These are phyloP conservation scores for Rana temporaria DNA, from an alignment of 2,113 vertebrate genomes.

Conservation along the genomic window DNA sequence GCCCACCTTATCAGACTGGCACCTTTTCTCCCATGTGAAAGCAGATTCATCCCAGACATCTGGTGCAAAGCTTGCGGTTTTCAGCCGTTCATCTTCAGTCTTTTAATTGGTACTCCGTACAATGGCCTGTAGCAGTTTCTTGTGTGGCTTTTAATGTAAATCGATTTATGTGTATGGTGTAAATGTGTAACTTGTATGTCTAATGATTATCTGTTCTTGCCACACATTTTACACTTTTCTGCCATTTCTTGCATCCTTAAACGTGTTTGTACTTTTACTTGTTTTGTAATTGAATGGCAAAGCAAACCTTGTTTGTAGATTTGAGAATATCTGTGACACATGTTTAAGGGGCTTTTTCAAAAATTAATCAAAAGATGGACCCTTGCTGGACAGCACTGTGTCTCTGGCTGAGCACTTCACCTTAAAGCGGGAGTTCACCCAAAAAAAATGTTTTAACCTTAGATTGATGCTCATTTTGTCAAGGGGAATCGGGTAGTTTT, in stretches of 20 bases:
- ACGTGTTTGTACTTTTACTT: neutral
- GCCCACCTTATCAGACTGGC: no score
- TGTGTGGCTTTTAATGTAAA: slow-evolving; percentile 24
- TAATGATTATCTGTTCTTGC: slow-evolving; percentile 3
- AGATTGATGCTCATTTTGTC: no score
- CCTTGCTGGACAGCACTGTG: no score
- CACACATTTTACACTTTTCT: slow-evolving; percentile 20
- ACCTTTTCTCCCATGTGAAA: no score
- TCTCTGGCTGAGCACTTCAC: no score
- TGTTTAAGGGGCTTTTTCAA: neutral
- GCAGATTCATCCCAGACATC: no score
- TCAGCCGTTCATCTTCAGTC: no score
- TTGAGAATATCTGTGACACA: neutral
- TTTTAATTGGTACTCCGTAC: neutral
- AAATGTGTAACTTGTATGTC: slow-evolving; percentile 1
- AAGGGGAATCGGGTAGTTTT: no score
- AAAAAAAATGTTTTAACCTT: no score
- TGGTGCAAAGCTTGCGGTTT: no score
- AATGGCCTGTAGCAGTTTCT: neutral
- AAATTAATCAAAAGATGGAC: no score
- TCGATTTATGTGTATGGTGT: neutral
- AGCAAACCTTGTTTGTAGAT: neutral
- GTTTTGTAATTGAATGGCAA: slow-evolving; percentile 1
- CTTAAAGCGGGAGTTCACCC: no score
- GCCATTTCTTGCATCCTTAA: slow-evolving; percentile 31